These are phyloP conservation scores for Chiroxiphia lanceolata DNA, from an alignment of 2,797 vertebrate genomes.

Conservation along the genomic window DNA sequence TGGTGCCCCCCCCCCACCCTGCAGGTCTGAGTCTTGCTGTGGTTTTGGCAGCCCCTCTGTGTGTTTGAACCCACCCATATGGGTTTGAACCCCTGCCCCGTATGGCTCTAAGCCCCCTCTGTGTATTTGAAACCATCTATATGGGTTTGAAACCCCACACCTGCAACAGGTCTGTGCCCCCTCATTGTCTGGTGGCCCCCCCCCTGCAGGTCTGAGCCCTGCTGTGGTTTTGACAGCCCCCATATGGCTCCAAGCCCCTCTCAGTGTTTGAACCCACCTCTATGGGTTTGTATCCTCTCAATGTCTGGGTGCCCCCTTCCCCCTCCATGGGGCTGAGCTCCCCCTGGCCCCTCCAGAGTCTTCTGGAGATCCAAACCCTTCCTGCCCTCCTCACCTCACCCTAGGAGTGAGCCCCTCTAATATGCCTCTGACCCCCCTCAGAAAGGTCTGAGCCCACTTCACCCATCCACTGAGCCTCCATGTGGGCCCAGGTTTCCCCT, in stretches of 20 bases:
- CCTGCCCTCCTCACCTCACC: not conserved
- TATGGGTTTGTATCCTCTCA: not conserved
- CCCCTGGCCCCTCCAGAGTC: not conserved
- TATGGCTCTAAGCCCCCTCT: no score
- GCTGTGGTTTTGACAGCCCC: not conserved
- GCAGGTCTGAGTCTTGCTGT: not conserved
- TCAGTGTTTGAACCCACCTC: not conserved
- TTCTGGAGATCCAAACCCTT: not conserved
- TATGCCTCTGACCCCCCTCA: not conserved
- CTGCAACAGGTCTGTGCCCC: no score
- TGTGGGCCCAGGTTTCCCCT: not conserved
- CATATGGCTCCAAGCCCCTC: not conserved
- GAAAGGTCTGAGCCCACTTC: not conserved
- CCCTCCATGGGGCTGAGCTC: not conserved
- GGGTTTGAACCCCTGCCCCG: not conserved
- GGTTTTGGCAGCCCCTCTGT: not conserved
- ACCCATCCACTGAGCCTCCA: not conserved
- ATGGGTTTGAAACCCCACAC: no score
- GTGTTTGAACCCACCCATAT: not conserved
- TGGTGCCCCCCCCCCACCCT: no score
- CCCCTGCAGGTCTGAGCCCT: not conserved
- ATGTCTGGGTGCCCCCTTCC: fast-evolving
- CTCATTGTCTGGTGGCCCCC: no score
- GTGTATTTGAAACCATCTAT: no score
- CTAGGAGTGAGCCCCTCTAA: not conserved